These are phyloP conservation scores for Natator depressus DNA, from an alignment of 2,113 vertebrate genomes.

Conservation along the genomic window DNA sequence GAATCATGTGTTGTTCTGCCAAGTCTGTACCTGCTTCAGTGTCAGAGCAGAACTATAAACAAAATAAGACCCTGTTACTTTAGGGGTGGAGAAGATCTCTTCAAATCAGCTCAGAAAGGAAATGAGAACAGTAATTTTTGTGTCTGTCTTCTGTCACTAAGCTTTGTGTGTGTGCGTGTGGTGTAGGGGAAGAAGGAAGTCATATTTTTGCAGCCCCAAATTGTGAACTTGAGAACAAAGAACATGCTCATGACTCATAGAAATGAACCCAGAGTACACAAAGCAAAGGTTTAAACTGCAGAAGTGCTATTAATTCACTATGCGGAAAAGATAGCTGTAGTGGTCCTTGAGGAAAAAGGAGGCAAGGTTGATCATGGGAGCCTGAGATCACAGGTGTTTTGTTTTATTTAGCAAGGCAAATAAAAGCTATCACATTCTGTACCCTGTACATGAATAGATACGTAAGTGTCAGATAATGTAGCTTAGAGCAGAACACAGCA, in stretches of 20 bases:
- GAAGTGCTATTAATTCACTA: conserved; percentile 2
- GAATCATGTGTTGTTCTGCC: background rate
- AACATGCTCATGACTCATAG: conserved; percentile 31
- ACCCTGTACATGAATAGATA: background rate
- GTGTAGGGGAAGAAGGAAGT: conserved; percentile 3
- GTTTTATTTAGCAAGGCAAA: conserved; percentile 20
- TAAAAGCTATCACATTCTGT: background rate
- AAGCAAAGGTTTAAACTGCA: conserved; percentile 46
- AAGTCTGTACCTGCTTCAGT: conserved; percentile 36
- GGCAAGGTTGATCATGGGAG: background rate
- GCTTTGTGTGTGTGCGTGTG: fast-evolving
- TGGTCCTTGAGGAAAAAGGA: background rate
- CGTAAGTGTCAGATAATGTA: background rate
- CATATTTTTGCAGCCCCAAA: background rate
- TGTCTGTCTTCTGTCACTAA: background rate
- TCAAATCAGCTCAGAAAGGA: background rate
- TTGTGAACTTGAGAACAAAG: background rate
- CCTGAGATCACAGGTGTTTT: background rate
- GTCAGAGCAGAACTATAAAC: conserved; percentile 36
- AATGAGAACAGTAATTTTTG: background rate
- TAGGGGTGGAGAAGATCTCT: background rate
- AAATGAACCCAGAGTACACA: conserved; percentile 17
- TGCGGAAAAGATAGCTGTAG: background rate
- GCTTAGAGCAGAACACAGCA: background rate
- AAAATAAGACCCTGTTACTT: background rate